Evolutionary conservation across 2,888 invertebrate genomes (phyloP).

Genomic region (Sphinx pinastri): DNA sequence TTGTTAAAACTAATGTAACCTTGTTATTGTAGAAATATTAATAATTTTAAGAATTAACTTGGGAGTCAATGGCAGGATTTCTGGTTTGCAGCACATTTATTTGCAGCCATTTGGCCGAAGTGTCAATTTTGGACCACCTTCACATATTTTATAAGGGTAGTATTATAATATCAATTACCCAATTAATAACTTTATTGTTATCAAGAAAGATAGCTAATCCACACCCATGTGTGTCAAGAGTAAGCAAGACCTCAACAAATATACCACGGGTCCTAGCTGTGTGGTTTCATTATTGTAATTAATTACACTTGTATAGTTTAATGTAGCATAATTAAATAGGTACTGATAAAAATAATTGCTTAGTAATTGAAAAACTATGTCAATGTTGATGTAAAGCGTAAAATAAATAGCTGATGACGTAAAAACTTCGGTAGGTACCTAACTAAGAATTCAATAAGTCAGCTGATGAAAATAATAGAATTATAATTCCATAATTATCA

Average conservation of each 20-base stretch:
- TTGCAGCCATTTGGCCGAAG: no score
- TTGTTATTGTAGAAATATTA: no score
- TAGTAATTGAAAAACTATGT: neutral
- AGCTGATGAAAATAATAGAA: no score
- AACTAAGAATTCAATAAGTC: no score
- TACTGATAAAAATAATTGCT: conserved; percentile 3
- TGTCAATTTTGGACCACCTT: no score
- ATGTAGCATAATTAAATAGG: conserved; percentile 22
- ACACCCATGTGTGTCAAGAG: neutral
- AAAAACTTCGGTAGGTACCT: neutral
- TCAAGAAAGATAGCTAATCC: no score
- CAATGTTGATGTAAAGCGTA: neutral
- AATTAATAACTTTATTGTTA: no score
- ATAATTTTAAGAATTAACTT: neutral
- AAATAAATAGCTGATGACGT: neutral
- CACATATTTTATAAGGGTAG: no score
- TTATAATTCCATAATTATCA: no score
- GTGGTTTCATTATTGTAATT: neutral
- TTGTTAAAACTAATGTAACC: neutral
- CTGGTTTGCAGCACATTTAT: no score
- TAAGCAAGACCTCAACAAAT: neutral
- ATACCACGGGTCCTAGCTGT: neutral
- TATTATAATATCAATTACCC: no score
- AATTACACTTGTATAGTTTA: conserved; percentile 5
- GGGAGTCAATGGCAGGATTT: neutral